phyloP scores from a whole-genome alignment of 2,113 vertebrate genomes.

The Scalopus aquaticus region DNA sequence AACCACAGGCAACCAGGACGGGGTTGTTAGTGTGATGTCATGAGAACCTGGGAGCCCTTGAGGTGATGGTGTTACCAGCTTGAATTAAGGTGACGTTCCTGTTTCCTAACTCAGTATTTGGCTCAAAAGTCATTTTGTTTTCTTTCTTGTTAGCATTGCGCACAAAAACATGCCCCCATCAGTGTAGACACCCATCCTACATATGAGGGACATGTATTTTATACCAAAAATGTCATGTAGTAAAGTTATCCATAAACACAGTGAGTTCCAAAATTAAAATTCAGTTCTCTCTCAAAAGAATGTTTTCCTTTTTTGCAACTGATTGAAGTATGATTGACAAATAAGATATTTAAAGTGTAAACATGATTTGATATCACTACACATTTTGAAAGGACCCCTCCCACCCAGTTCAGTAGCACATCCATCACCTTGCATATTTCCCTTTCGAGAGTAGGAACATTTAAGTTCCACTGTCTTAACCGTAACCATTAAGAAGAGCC shows the following conservation, averaged over 20 bases:
- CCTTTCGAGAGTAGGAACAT: background rate
- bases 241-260: background rate
- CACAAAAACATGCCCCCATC: background rate
- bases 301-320: background rate
- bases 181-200: background rate
- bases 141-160: background rate
- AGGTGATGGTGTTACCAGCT: background rate
- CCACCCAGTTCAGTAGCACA: background rate
- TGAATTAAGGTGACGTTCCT: constrained; percentile 23
- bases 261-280: background rate
- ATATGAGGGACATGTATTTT: background rate
- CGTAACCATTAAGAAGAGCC: background rate
- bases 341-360: background rate
- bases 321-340: background rate
- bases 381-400: background rate
- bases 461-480: background rate
- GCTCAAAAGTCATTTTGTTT: constrained; percentile 10
- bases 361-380: background rate
- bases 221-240: background rate
- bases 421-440: background rate
- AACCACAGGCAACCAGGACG: background rate
- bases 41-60: background rate
- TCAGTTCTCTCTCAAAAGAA: constrained; percentile 5
- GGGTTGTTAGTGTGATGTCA: background rate
- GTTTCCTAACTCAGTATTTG: constrained; percentile 9